phyloP scores from a whole-genome alignment of 1,140 invertebrate species.

The Apis dorsata region DNA sequence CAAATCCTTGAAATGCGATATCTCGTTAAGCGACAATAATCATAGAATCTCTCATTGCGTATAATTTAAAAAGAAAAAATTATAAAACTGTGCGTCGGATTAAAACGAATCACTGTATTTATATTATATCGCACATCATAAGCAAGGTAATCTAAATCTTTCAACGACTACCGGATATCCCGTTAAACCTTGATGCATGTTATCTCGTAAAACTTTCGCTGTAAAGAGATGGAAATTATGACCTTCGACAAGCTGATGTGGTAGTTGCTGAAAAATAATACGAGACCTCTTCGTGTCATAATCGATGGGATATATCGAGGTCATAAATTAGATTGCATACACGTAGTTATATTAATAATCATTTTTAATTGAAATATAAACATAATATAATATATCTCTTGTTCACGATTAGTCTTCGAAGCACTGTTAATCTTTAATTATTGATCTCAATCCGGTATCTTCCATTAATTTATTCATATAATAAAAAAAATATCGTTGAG shows the following conservation, averaged over 20 bases:
- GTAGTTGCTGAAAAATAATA: background rate
- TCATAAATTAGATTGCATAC: no score
- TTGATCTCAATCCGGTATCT: no score
- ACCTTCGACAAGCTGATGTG: background rate
- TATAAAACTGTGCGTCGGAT: background rate
- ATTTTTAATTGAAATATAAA: no score
- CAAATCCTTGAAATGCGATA: background rate
- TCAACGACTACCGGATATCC: background rate
- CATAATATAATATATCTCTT: no score
- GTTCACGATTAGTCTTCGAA: no score
- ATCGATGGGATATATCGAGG: background rate
- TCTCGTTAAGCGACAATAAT: background rate
- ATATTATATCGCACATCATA: background rate
- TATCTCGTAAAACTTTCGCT: background rate
- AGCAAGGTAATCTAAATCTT: background rate
- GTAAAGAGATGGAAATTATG: background rate
- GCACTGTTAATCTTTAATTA: no score
- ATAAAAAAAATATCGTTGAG: background rate
- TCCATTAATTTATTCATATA: no score
- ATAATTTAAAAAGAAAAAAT: background rate
- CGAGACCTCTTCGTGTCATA: background rate
- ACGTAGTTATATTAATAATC: no score
- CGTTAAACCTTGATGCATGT: constrained; percentile 7
- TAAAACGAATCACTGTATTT: background rate
- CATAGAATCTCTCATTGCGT: background rate